phyloP scores from a whole-genome alignment of 2,797 vertebrate species.

The Thripadectes ignobilis region DNA sequence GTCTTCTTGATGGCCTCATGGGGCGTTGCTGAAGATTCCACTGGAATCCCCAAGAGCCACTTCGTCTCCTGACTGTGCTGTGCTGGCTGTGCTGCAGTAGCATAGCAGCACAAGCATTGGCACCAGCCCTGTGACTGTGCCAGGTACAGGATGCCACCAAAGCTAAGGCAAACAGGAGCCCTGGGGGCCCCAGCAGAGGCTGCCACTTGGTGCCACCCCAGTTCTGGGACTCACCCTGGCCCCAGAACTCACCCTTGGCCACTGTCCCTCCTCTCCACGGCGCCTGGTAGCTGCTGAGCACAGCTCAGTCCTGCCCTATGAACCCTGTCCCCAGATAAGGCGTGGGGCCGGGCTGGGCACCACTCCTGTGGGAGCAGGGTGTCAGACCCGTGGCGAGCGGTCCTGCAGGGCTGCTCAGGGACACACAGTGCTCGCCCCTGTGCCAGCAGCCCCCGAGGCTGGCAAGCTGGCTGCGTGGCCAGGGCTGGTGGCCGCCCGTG shows the following conservation, averaged over 20 bases:
- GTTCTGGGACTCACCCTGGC: not conserved
- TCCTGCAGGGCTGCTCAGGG: not conserved
- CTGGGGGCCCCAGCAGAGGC: not conserved
- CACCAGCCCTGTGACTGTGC: not conserved
- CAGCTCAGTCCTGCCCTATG: not conserved
- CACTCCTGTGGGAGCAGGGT: not conserved
- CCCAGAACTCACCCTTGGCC: not conserved
- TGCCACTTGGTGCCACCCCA: accelerated
- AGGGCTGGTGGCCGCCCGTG: conserved; percentile 31
- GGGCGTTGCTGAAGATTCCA: not conserved
- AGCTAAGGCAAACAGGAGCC: not conserved
- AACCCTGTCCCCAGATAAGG: conserved; percentile 57
- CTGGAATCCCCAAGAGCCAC: accelerated
- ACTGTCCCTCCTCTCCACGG: accelerated
- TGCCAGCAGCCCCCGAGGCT: not conserved
- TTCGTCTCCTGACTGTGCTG: not conserved
- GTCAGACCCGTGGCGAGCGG: not conserved
- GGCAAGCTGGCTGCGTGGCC: not conserved
- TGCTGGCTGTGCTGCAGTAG: not conserved
- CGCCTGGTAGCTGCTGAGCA: not conserved
- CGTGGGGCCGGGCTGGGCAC: not conserved
- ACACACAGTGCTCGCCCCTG: accelerated
- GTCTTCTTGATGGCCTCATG: not conserved
- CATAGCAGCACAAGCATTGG: not conserved
- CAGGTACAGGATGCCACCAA: not conserved